phyloP scores from a whole-genome alignment of 1,140 invertebrate species.

The Plodia interpunctella region DNA sequence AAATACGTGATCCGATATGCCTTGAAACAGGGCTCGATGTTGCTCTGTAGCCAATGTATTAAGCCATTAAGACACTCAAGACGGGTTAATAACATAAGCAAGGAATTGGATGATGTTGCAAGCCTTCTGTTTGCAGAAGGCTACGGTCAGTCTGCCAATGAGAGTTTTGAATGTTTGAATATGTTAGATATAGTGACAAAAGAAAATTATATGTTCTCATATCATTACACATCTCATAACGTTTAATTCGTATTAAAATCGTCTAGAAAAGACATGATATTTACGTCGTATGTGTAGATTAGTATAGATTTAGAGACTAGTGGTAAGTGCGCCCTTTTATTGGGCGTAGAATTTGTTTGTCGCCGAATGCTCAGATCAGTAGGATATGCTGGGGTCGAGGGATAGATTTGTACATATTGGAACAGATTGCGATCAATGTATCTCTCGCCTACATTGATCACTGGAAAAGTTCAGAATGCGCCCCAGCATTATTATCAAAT shows the following conservation, averaged over 20 bases:
- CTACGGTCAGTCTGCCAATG: conserved; percentile 17
- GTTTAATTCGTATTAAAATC: too few relatives aligned
- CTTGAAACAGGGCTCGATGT: too few relatives aligned
- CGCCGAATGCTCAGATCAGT: conserved; percentile 4
- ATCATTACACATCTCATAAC: conserved; percentile 57
- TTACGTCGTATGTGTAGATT: conserved; percentile 39
- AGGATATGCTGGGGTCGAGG: not conserved
- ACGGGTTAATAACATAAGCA: not conserved
- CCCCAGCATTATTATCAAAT: conserved; percentile 12
- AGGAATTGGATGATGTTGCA: not conserved
- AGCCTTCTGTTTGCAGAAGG: not conserved
- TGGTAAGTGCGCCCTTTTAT: conserved; percentile 37
- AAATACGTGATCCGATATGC: too few relatives aligned
- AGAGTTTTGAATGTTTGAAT: conserved; percentile 6
- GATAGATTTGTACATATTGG: not conserved
- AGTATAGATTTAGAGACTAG: conserved; percentile 38
- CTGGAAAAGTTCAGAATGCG: not conserved
- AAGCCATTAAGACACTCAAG: too few relatives aligned
- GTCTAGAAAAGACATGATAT: conserved; percentile 47
- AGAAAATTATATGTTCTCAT: conserved; percentile 60
- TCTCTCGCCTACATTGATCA: not conserved
- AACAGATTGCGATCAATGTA: not conserved
- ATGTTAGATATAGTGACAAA: conserved; percentile 35
- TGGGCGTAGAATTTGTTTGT: conserved; percentile 27
- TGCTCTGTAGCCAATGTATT: too few relatives aligned